phyloP scores from a whole-genome alignment of 1,140 invertebrate genomes.

The Megalonaias nervosa region DNA sequence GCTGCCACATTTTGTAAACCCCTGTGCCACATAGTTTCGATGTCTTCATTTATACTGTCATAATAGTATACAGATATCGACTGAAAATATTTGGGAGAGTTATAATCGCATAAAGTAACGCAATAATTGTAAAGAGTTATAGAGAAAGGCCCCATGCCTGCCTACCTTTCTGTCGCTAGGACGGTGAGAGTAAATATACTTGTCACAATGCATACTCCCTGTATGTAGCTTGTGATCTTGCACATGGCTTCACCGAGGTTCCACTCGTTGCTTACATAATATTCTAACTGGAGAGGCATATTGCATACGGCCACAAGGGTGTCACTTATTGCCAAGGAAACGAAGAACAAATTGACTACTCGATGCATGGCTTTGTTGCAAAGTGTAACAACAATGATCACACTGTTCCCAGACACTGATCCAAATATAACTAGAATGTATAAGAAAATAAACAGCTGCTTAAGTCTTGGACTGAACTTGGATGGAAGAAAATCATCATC shows the following conservation, averaged over 20 bases:
- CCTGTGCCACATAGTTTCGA: too few relatives aligned
- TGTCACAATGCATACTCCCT: slow-evolving; percentile 33
- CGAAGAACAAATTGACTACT: slow-evolving; percentile 57
- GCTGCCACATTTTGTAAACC: too few relatives aligned
- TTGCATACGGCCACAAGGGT: slow-evolving; percentile 27
- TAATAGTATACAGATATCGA: too few relatives aligned
- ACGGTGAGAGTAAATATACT: slow-evolving; percentile 35
- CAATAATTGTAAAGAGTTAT: too few relatives aligned
- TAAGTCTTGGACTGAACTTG: slow-evolving; percentile 15
- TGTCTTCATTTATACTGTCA: too few relatives aligned
- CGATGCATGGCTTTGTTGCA: slow-evolving; percentile 35
- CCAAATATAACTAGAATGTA: slow-evolving; percentile 30
- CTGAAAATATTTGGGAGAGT: too few relatives aligned
- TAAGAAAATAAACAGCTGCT: slow-evolving; percentile 24
- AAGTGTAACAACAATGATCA: slow-evolving; percentile 25
- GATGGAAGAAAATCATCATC: slow-evolving; percentile 19
- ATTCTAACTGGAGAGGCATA: slow-evolving; percentile 40
- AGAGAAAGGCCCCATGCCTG: too few relatives aligned
- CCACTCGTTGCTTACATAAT: slow-evolving; percentile 37
- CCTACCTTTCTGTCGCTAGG: slow-evolving; percentile 39
- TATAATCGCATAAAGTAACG: too few relatives aligned
- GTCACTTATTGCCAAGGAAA: slow-evolving; percentile 42
- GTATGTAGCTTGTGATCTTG: slow-evolving; percentile 33
- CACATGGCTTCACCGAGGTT: slow-evolving; percentile 31
- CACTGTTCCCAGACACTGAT: slow-evolving; percentile 21